Evolutionary conservation across 2,797 vertebrate genomes (phyloP).

Genomic region (Varecia variegata): DNA sequence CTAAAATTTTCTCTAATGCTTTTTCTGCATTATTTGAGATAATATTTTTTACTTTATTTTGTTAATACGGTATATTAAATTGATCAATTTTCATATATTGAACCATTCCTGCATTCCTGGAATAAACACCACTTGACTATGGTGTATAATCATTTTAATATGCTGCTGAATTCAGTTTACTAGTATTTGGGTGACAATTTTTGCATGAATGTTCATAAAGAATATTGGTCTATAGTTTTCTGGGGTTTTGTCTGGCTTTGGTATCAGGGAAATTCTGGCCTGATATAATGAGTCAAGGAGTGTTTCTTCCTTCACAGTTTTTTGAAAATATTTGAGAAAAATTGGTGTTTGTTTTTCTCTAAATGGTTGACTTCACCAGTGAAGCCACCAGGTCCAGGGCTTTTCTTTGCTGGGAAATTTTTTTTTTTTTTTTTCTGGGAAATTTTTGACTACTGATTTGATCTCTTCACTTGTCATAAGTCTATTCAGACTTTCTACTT

Average conservation of each 20-base stretch:
- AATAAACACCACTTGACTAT: background rate
- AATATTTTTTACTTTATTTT: background rate
- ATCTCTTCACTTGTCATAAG: no score
- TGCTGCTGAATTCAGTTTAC: background rate
- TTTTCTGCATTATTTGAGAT: background rate
- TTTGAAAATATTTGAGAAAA: background rate
- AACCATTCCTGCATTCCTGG: background rate
- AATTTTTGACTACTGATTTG: no score
- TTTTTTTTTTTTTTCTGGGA: no score
- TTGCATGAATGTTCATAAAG: background rate
- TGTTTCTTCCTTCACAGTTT: background rate
- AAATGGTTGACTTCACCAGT: no score
- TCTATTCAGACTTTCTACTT: no score
- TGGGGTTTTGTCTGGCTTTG: background rate
- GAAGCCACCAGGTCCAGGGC: no score
- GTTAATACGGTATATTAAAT: background rate
- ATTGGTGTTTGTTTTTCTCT: background rate
- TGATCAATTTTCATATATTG: background rate
- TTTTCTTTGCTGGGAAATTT: no score
- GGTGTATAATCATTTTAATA: background rate
- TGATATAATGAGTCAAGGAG: background rate
- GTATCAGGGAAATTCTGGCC: background rate
- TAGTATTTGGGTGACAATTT: background rate
- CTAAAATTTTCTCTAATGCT: background rate
- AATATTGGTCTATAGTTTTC: background rate